These are phyloP conservation scores for Chinchilla lanigera DNA, from an alignment of 2,113 vertebrate species.

Conservation along the genomic window DNA sequence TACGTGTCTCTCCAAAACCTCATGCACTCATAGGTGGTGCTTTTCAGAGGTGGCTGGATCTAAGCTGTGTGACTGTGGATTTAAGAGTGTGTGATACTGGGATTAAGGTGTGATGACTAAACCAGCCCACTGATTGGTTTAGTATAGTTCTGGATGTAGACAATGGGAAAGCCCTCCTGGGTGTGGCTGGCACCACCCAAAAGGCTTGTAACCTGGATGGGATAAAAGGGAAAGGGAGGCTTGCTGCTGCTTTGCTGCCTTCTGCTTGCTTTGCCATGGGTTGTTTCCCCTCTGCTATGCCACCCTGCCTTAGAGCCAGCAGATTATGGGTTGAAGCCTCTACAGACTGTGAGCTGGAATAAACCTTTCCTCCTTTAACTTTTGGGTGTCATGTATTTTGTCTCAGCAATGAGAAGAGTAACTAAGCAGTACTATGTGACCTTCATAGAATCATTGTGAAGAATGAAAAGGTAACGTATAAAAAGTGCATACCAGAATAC, in stretches of 20 bases:
- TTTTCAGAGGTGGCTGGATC: background rate
- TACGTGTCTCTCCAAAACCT: background rate
- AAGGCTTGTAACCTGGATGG: background rate
- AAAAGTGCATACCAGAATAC: background rate
- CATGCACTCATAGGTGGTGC: background rate
- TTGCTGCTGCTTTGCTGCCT: background rate
- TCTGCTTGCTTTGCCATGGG: background rate
- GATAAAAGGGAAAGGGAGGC: background rate
- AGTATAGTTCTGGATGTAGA: background rate
- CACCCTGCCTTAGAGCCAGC: background rate
- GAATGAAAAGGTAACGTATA: background rate
- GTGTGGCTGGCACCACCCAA: no score
- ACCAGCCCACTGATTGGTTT: background rate
- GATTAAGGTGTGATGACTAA: background rate
- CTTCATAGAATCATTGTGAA: constrained; percentile 4
- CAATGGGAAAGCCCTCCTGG: background rate
- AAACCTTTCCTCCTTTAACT: background rate
- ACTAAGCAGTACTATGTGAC: background rate
- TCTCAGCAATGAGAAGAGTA: background rate
- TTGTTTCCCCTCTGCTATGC: background rate
- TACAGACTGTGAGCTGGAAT: background rate
- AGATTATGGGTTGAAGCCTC: background rate
- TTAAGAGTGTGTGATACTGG: background rate
- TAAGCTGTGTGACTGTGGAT: background rate
- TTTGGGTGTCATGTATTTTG: background rate